These are phyloP conservation scores for Rhagium mordax DNA, from an alignment of 2,888 invertebrate species.

Conservation along the genomic window DNA sequence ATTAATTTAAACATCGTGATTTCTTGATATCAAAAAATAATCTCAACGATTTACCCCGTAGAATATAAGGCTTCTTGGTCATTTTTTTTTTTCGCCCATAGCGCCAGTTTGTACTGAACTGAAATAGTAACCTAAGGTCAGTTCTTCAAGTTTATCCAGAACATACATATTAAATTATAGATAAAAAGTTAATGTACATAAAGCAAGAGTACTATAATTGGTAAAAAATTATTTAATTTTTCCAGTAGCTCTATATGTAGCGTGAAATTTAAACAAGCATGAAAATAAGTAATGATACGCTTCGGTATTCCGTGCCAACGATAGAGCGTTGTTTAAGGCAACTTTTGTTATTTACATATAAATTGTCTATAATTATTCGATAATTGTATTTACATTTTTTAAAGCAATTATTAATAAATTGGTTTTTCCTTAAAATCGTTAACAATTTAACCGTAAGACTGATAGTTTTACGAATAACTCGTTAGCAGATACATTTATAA, in stretches of 20 bases:
- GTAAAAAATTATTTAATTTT: conserved; percentile 28
- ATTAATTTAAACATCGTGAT: no score
- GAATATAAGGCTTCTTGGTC: no score
- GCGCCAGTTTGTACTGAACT: no score
- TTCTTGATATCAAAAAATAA: no score
- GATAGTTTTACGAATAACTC: background rate
- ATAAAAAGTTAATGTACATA: conserved; percentile 30
- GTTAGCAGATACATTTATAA: background rate
- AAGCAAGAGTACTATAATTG: conserved; percentile 18
- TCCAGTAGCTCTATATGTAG: conserved; percentile 21
- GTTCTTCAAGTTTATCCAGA: conserved; percentile 8
- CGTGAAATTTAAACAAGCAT: conserved; percentile 49
- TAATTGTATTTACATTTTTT: conserved; percentile 28
- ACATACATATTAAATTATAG: conserved; percentile 13
- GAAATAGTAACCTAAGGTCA: conserved; percentile 14
- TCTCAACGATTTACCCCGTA: no score
- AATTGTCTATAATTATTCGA: conserved; percentile 40
- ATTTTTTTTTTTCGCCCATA: no score
- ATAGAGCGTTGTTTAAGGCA: conserved; percentile 27
- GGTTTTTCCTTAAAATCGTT: conserved; percentile 16
- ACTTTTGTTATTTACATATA: conserved; percentile 41
- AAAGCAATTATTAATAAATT: conserved; percentile 3
- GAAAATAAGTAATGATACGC: conserved; percentile 48
- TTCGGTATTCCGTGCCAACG: conserved; percentile 37
- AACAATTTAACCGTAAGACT: background rate